Percentiles rank a stretch among this genome's conserved stretches.
Evolutionary conservation across 2,888 invertebrate species (phyloP).

Genomic region (Epiblema foenella): DNA sequence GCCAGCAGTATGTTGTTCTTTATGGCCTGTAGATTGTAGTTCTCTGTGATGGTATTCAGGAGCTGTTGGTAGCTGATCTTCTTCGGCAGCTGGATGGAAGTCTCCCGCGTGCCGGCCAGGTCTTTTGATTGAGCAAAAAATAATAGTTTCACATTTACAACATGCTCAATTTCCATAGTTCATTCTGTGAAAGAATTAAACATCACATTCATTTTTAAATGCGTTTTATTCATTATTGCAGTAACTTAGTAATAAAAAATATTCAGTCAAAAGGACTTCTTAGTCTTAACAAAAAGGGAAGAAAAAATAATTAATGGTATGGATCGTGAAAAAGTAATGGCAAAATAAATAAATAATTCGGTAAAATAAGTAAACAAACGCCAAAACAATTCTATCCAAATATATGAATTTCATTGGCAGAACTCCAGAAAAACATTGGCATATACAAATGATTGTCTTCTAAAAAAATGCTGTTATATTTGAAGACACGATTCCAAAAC

Average conservation of each 20-base stretch:
- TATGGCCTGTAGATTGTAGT: conserved; percentile 88
- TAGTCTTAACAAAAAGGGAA: no score
- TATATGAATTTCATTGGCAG: conserved; percentile 15
- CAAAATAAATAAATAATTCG: not conserved
- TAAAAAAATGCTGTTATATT: conserved; percentile 11
- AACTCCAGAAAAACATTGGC: conserved; percentile 1
- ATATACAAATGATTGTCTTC: not conserved
- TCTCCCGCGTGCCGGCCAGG: conserved; percentile 87
- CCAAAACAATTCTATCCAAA: not conserved
- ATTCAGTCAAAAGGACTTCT: not conserved
- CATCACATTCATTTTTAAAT: not conserved
- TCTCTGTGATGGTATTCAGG: conserved; percentile 84
- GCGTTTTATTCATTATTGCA: no score
- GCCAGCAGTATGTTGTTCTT: conserved; percentile 90
- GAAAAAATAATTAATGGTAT: not conserved
- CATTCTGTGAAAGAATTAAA: conserved; percentile 58
- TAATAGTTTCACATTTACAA: conserved; percentile 87
- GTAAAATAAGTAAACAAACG: not conserved
- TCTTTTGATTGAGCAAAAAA: conserved; percentile 97
- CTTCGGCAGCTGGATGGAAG: conserved; percentile 79
- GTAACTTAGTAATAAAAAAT: not conserved
- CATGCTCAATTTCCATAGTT: conserved; percentile 78
- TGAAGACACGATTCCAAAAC: not conserved
- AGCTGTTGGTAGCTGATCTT: conserved; percentile 85
- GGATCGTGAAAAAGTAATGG: not conserved